Conservation (phyloP, 2,888 invertebrate species). For the Melanotus villosus region DNA sequence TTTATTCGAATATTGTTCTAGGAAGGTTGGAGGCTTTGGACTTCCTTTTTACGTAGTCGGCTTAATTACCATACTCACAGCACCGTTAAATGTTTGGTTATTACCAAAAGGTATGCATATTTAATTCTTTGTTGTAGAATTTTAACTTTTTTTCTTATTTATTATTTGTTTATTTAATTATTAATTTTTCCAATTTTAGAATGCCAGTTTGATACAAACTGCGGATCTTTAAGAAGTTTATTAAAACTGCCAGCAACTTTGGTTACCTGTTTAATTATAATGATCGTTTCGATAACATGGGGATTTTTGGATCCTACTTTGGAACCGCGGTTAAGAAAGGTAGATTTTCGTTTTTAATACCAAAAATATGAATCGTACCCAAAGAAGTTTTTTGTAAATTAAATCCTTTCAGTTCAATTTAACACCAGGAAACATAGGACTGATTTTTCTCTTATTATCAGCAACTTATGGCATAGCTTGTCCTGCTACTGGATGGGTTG, state of each 20-base stretch:
- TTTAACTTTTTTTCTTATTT: not conserved
- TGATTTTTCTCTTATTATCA: conserved; percentile 80
- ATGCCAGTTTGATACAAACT: conserved; percentile 69
- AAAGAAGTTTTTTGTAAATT: too few relatives aligned
- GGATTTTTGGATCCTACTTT: conserved; percentile 84
- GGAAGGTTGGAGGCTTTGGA: conserved; percentile 85
- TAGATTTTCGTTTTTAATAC: too few relatives aligned
- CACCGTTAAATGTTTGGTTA: conserved; percentile 75
- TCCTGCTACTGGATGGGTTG: conserved; percentile 81
- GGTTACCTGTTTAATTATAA: conserved; percentile 78
- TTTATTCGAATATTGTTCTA: too few relatives aligned
- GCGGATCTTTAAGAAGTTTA: conserved; percentile 74
- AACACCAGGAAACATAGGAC: conserved; percentile 76
- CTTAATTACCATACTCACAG: conserved; percentile 74
- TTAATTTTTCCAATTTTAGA: too few relatives aligned
- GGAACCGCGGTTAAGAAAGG: conserved; percentile 79
- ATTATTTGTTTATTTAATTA: too few relatives aligned
- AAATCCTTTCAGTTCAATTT: conserved; percentile 76
- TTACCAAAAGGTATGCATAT: conserved; percentile 75
- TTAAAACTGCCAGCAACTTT: conserved; percentile 79
- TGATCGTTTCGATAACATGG: conserved; percentile 80
- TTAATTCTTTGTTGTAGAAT: not conserved
- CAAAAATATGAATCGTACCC: too few relatives aligned
- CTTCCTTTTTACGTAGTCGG: conserved; percentile 84
- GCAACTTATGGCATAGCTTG: conserved; percentile 80